A percentile compares a stretch with the other conserved stretches of the same genome.
Conservation (phyloP, 2,888 invertebrate genomes). For the Electrophaes corylata region DNA sequence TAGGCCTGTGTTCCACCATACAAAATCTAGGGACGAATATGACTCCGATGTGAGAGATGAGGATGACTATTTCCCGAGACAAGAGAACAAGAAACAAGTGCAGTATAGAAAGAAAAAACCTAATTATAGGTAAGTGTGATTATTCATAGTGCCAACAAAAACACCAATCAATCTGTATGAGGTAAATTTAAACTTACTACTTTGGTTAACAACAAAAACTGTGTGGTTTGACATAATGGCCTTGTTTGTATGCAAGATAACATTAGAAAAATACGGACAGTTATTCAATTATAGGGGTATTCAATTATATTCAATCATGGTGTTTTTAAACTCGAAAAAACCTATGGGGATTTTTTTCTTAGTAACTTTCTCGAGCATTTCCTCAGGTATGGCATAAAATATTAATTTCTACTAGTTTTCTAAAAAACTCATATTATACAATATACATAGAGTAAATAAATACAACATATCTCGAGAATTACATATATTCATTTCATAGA, state of each 20-base stretch:
- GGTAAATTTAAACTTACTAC: too few relatives aligned
- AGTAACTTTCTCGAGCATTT: background rate
- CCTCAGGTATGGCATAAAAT: background rate
- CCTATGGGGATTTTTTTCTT: too few relatives aligned
- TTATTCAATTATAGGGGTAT: background rate
- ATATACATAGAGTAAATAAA: too few relatives aligned
- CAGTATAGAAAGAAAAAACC: conserved; percentile 61
- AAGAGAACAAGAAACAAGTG: conserved; percentile 57
- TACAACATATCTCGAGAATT: too few relatives aligned
- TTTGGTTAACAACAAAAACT: background rate
- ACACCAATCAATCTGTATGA: background rate
- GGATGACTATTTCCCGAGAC: conserved; percentile 64
- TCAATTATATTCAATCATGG: too few relatives aligned
- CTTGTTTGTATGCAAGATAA: background rate
- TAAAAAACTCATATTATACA: too few relatives aligned
- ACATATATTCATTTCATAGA: too few relatives aligned
- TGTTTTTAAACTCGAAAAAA: background rate
- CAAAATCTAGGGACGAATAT: conserved; percentile 57
- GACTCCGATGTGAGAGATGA: conserved; percentile 57
- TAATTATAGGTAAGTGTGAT: conserved; percentile 55
- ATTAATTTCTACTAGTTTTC: background rate
- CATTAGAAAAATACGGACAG: background rate
- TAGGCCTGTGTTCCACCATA: conserved; percentile 81
- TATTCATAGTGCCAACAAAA: background rate
- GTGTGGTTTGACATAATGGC: background rate